Evolutionary conservation across 2,113 vertebrate species (phyloP).

Genomic region (Nansenia antarctica): DNA sequence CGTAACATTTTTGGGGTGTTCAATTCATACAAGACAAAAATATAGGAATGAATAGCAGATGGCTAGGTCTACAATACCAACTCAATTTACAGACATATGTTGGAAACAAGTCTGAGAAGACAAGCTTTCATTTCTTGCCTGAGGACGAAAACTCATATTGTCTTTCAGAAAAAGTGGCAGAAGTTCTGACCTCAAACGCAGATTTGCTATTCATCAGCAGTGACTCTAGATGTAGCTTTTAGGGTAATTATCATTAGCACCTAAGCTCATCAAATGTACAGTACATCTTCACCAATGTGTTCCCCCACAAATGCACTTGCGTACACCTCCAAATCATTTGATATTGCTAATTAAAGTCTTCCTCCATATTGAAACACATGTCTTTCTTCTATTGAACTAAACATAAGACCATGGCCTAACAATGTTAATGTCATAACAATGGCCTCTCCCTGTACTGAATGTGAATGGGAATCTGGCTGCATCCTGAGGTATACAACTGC

Average conservation of each 20-base stretch:
- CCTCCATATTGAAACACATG: constrained; percentile 11
- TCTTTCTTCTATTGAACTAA: background rate
- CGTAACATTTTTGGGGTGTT: constrained; percentile 54
- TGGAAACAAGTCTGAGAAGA: constrained; percentile 42
- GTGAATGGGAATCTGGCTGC: constrained; percentile 54
- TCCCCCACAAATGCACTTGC: too few relatives aligned
- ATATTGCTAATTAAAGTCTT: too few relatives aligned
- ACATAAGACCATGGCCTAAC: constrained; percentile 25
- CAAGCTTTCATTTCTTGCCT: too few relatives aligned
- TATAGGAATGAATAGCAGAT: constrained; percentile 69
- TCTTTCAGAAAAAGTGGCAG: too few relatives aligned
- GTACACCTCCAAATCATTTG: too few relatives aligned
- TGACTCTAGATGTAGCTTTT: too few relatives aligned
- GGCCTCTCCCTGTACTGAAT: constrained; percentile 43
- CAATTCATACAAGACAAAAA: constrained; percentile 69
- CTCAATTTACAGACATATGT: constrained; percentile 69
- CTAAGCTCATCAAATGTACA: too few relatives aligned
- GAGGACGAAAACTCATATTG: too few relatives aligned
- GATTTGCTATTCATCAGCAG: constrained; percentile 13
- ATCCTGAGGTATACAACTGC: constrained; percentile 40
- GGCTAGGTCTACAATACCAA: constrained; percentile 55
- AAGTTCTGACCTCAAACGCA: too few relatives aligned
- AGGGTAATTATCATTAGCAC: too few relatives aligned
- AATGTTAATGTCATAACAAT: constrained; percentile 40
- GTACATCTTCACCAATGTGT: too few relatives aligned